These are phyloP conservation scores for Drosophila borealis DNA, from an alignment of 2,888 invertebrate species.

Conservation along the genomic window DNA sequence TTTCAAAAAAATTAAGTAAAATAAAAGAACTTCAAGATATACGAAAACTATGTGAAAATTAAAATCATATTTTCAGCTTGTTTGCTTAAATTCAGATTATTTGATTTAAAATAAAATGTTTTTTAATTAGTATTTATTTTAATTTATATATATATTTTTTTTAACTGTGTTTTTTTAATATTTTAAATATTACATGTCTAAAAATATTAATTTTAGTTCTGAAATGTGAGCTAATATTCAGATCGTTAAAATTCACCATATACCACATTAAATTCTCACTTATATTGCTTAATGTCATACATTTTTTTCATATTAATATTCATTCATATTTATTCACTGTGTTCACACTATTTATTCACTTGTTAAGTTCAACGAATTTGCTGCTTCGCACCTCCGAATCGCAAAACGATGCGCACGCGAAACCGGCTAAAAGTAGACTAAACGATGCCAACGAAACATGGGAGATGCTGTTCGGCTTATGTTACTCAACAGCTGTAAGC, in stretches of 20 bases:
- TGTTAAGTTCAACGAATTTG: slow-evolving; percentile 21
- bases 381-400: slow-evolving; percentile 40
- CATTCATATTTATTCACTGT: neutral
- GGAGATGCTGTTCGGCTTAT: slow-evolving; percentile 50
- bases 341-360: slow-evolving; percentile 29
- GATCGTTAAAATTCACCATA: neutral
- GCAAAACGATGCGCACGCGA: slow-evolving; percentile 57
- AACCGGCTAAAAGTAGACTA: slow-evolving; percentile 78
- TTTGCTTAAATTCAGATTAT: no score
- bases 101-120: no score
- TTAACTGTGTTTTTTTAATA: no score
- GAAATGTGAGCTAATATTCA: neutral
- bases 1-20: neutral
- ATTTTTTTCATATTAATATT: neutral
- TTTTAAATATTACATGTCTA: no score
- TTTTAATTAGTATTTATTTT: neutral
- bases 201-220: neutral
- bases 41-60: no score
- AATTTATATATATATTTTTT: no score
- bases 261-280: neutral
- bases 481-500: slow-evolving; percentile 15
- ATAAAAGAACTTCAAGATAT: no score
- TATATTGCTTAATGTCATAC: slow-evolving; percentile 2
- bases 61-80: no score
- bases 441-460: slow-evolving; percentile 50